Evolutionary conservation across 1,140 invertebrate genomes (phyloP), one percentile per base, ranked within the genome.

Genomic region (Helicoverpa zea): DNA sequence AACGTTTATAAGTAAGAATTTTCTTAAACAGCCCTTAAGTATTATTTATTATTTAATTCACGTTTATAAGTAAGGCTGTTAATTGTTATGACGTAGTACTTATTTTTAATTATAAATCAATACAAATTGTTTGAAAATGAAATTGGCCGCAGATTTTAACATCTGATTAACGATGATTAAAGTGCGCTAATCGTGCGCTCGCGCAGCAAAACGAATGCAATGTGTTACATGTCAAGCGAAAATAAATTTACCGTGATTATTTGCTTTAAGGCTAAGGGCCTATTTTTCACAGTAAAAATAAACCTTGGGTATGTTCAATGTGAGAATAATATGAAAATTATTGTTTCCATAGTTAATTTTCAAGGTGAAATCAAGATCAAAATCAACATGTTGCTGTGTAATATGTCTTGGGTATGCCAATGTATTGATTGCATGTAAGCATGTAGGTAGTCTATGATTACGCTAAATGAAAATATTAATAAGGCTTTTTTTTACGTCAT

Each of bases 201-300:
- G 23, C 23, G 11, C 18, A 54, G 29, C 23, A 16, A 29, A 29
- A 12, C 9, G 3, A 12, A 59, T 59, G 10, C 18, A 29, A 59
- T 59, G 23, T 59, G 58, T 29, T 59, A 54, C 13, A 59, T 59
- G 29, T 59, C 9, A 29, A 59, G 58, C 23, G 58, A 59, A 18
- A 9, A 58, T 18, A 23, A 23, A 58, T 58, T 58, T 2, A 10
- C 23, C 58, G 18, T 59, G 58, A 29, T 59, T 59, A 29, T 59
- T 59, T 59, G 58, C 29, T 59, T 13, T 59, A 59, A 58, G 56
- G 16, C 56, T 58, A 58, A 58, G 56, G 58, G 58, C 58, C 58
- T 59, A 29, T 18, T 59, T 59, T 16, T 59, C 9, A 23, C 5
- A 29, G 10, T 59, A 3, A 23, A 12, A 29, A 59, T 13, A 59